Base-by-base conservation (phyloP, 2,888 invertebrate genomes). In the Diarsia rubi region DNA sequence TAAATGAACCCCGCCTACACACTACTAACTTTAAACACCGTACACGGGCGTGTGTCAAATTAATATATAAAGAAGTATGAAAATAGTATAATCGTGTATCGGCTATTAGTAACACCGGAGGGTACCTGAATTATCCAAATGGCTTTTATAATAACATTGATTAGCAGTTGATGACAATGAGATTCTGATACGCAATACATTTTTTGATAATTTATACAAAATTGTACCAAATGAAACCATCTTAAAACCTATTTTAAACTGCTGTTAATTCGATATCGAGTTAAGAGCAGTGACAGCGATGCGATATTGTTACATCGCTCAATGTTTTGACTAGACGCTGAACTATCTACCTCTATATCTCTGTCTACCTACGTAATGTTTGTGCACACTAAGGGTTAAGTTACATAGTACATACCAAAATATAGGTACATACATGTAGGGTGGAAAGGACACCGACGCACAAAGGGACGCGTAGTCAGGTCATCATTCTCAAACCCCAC, bases 271-370 rank as follows among this genome's bases (percentile, higher is more conserved):
- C 16, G 6, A 45, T 16, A 24, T 21, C 3, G 3, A 60, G n/a
- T n/a, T n/a, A n/a, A n/a, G n/a, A n/a, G n/a, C n/a, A n/a, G 19
- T 54, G 65, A 57, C 16, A 76, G 31, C 31, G 9, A 71, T 19
- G 27, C 47, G 24, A 68, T 81, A 60, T 59, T 71, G 52, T 78
- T 70, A 65, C 37, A 65, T 24, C 11, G 47, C 60, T 14, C 66
- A 42, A 70, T 82, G 82, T 82, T 83, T 68, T 80, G 83, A 73
- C 82, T 82, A 73, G 64, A 69, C 47, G 52, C 14, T 76, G 76
- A 65, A 47, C 37, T 31, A 31, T 49, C 31, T 72, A 77, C 31
- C 45, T 69, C 59, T 27, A 75, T 31, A 49, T 69, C 59, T 27
- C 57, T 47, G 69, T 63, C 75, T 65, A 59, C 78, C 70, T 52